phyloP scores from a whole-genome alignment of 1,140 invertebrate species.

The Drosophila equinoxialis region DNA sequence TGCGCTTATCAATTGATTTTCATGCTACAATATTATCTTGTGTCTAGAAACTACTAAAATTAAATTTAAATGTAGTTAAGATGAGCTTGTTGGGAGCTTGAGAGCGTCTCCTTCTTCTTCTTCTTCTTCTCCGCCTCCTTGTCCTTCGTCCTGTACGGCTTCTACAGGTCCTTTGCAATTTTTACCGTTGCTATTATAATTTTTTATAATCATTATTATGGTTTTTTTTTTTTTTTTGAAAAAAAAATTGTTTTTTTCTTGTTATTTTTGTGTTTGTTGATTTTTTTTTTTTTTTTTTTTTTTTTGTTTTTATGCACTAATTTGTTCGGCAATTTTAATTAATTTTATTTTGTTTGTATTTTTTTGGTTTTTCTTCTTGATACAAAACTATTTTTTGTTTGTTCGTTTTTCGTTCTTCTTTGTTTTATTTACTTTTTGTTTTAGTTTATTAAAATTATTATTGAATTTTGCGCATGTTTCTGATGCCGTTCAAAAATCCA shows the following conservation, averaged over 20 bases:
- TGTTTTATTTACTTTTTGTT: slow-evolving; percentile 15
- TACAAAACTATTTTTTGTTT: slow-evolving; percentile 71
- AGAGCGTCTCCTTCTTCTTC: slow-evolving; percentile 1
- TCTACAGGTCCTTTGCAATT: slow-evolving; percentile 21
- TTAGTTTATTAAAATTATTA: slow-evolving; percentile 69
- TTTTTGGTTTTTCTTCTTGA: slow-evolving; percentile 31
- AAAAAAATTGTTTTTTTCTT: slow-evolving; percentile 56
- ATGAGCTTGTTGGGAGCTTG: slow-evolving; percentile 50
- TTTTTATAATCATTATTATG: slow-evolving; percentile 69
- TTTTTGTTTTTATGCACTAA: slow-evolving; percentile 58
- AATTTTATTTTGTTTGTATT: neutral
- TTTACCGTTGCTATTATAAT: slow-evolving; percentile 63
- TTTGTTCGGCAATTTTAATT: slow-evolving; percentile 65
- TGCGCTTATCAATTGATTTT: slow-evolving; percentile 74
- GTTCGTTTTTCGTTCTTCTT: slow-evolving; percentile 14
- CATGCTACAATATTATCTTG: slow-evolving; percentile 77
- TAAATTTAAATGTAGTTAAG: slow-evolving; percentile 81
- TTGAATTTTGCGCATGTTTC: slow-evolving; percentile 62
- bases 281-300: slow-evolving; percentile 33
- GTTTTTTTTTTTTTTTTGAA: slow-evolving; percentile 45
- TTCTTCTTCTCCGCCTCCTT: neutral
- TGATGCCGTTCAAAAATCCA: slow-evolving; percentile 39
- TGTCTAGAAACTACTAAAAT: slow-evolving; percentile 81
- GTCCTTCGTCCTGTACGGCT: neutral
- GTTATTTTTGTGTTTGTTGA: neutral